Evolutionary conservation across 2,113 vertebrate genomes (phyloP).

Genomic region (Siniperca chuatsi): DNA sequence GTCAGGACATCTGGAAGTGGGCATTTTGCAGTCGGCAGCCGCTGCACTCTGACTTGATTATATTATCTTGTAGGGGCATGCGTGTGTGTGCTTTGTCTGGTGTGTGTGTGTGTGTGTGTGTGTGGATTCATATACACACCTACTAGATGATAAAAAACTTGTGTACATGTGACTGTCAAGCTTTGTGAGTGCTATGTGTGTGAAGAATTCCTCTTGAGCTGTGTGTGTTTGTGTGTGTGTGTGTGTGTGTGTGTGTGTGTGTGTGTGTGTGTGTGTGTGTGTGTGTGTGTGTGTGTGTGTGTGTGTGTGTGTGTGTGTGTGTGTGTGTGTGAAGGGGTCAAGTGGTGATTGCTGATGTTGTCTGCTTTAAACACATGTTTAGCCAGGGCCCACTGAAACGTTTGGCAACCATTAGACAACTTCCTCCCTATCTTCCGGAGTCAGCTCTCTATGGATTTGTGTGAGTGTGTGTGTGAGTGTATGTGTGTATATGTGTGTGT

Average conservation of each 20-base stretch:
- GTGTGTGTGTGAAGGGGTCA: slow-evolving; percentile 91
- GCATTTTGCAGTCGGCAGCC: slow-evolving; percentile 90
- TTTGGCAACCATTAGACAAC: slow-evolving; percentile 98
- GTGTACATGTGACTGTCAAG: slow-evolving; percentile 32
- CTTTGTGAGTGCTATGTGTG: slow-evolving; percentile 56
- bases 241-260: slow-evolving; percentile 43
- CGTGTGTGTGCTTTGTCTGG: background rate
- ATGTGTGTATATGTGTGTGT: slow-evolving; percentile 62
- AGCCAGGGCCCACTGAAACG: slow-evolving; percentile 90
- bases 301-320: slow-evolving; percentile 43
- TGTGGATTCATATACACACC: slow-evolving; percentile 40
- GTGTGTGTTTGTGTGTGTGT: slow-evolving; percentile 10
- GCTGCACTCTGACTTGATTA: slow-evolving; percentile 92
- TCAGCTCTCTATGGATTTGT: slow-evolving; percentile 87
- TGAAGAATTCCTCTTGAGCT: slow-evolving; percentile 62
- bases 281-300: slow-evolving; percentile 76
- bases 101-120: slow-evolving; percentile 26
- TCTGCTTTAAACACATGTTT: slow-evolving; percentile 94
- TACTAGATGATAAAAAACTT: slow-evolving; percentile 50
- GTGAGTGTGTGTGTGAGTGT: slow-evolving; percentile 60
- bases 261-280: slow-evolving; percentile 80
- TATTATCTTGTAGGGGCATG: slow-evolving; percentile 87
- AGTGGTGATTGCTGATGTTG: slow-evolving; percentile 94
- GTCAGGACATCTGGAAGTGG: slow-evolving; percentile 96
- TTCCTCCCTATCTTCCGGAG: slow-evolving; percentile 98